Conservation (phyloP, 1,140 invertebrate genomes). For the Heliconius nattereri region DNA sequence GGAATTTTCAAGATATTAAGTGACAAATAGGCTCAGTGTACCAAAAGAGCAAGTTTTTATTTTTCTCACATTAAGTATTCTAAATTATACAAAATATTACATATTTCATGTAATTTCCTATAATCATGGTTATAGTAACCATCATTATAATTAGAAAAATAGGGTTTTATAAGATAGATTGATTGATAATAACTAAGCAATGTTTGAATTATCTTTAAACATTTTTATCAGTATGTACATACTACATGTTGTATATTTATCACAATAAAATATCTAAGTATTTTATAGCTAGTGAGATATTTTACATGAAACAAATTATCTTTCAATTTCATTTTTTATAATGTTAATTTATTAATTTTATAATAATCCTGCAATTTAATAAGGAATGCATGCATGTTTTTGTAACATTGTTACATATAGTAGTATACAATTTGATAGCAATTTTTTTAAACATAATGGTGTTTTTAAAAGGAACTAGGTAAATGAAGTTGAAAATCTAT, state of each 20-base stretch:
- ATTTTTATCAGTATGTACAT: not conserved
- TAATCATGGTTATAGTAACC: not conserved
- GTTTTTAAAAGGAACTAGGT: too few species aligned
- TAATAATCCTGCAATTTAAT: not conserved
- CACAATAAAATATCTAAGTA: not conserved
- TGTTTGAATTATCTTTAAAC: not conserved
- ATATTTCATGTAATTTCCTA: slow-evolving; percentile 7
- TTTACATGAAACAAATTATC: not conserved
- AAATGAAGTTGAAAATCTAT: too few species aligned
- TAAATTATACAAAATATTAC: not conserved
- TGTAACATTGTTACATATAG: too few species aligned
- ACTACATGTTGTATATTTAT: not conserved
- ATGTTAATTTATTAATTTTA: too few species aligned
- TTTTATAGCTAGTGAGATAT: not conserved
- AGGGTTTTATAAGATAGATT: not conserved
- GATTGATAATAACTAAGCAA: slow-evolving; percentile 3
- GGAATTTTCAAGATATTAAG: slow-evolving; percentile 22
- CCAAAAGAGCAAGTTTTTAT: slow-evolving; percentile 16
- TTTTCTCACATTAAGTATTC: not conserved
- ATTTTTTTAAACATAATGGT: too few species aligned
- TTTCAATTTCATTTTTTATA: not conserved
- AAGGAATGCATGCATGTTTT: too few species aligned
- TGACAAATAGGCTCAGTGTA: slow-evolving; percentile 15
- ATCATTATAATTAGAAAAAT: not conserved
- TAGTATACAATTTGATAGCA: too few species aligned